A percentile compares a stretch with the other conserved stretches of the same genome.
Evolutionary conservation across 1,140 invertebrate species (phyloP).

Genomic region (Drosophila sechellia): DNA sequence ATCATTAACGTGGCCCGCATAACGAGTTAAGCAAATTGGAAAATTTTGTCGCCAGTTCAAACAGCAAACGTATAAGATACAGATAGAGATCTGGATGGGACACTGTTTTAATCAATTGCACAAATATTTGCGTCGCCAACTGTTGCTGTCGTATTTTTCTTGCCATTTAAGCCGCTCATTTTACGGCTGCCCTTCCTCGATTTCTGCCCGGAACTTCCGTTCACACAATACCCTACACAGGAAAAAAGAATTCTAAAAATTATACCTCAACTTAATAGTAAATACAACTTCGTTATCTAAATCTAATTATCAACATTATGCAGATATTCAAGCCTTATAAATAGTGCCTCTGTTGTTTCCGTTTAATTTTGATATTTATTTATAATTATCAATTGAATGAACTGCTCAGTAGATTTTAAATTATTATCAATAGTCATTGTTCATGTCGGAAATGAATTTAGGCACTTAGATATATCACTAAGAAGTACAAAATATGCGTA

Average conservation of each 20-base stretch:
- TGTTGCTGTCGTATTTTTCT: constrained; percentile 4
- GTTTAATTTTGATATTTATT: neutral
- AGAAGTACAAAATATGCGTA: too few relatives aligned
- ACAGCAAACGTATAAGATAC: constrained; percentile 6
- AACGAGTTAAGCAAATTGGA: constrained; percentile 76
- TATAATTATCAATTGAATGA: neutral
- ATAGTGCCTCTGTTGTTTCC: neutral
- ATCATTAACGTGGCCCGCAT: constrained; percentile 65
- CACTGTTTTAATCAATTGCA: constrained; percentile 64
- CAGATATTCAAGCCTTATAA: neutral
- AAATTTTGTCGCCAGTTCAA: constrained; percentile 59
- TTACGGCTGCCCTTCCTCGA: neutral
- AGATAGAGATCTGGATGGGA: constrained; percentile 15
- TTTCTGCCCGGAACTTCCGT: constrained; percentile 14
- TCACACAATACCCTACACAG: too few relatives aligned
- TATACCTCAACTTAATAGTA: too few relatives aligned
- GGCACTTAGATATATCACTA: too few relatives aligned
- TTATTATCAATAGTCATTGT: too few relatives aligned
- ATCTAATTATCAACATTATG: constrained; percentile 4
- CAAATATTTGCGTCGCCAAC: constrained; percentile 63
- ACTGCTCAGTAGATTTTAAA: too few relatives aligned
- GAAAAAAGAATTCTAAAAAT: neutral
- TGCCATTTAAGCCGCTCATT: neutral
- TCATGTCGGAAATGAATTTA: too few relatives aligned
- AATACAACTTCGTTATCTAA: neutral